Evolutionary conservation across 2,888 invertebrate genomes (phyloP).

Genomic region (Spisula solida): DNA sequence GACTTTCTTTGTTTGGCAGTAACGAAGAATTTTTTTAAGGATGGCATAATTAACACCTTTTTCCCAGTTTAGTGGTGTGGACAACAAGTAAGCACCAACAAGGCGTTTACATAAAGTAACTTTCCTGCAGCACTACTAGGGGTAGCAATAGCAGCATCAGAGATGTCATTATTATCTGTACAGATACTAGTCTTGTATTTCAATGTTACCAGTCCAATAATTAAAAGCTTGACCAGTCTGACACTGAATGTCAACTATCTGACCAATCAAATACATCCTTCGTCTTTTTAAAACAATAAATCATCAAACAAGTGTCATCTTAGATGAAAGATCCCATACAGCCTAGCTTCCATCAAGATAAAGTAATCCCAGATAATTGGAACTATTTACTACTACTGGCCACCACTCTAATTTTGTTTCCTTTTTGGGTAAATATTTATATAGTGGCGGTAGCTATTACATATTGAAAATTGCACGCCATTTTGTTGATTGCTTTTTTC

Average conservation of each 20-base stretch:
- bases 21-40: too few relatives aligned
- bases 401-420: conserved; percentile 47
- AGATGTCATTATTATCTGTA: conserved; percentile 36
- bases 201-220: conserved; percentile 33
- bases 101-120: too few relatives aligned
- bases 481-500: conserved; percentile 55
- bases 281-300: conserved; percentile 80
- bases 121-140: too few relatives aligned
- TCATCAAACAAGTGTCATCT: conserved; percentile 72
- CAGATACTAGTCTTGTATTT: conserved; percentile 37
- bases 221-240: conserved; percentile 42
- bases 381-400: conserved; percentile 34
- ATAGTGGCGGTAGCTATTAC: conserved; percentile 49
- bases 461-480: conserved; percentile 62
- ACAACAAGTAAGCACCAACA: too few relatives aligned
- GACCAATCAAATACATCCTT: conserved; percentile 69
- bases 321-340: conserved; percentile 66
- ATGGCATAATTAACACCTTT: too few relatives aligned
- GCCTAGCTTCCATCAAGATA: conserved; percentile 67
- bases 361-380: conserved; percentile 70
- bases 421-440: conserved; percentile 64
- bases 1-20: too few relatives aligned
- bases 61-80: too few relatives aligned
- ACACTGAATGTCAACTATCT: conserved; percentile 36
- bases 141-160: background rate